Base-by-base conservation (phyloP, 2,797 vertebrate species). In the Pelochelys cantorii region DNA sequence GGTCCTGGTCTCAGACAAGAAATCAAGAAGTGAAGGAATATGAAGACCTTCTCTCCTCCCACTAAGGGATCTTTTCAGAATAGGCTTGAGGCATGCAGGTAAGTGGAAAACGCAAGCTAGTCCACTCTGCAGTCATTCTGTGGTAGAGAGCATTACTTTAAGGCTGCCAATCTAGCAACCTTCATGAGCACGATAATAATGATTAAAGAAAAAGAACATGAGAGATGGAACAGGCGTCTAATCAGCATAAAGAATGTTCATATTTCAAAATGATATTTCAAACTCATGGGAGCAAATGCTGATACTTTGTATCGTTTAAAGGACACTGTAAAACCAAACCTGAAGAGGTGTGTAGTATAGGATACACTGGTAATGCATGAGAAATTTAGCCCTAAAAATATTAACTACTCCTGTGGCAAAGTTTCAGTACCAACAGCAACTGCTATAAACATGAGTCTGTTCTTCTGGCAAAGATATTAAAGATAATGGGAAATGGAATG, bases 1-100 rank as follows among this genome's bases (percentile, higher is more conserved):
- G n/a, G n/a, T n/a, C n/a, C n/a, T n/a, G n/a, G 37, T 3, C 23
- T 11, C 53, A 85, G 65, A 75, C 79, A 34, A 74, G 62, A 37
- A 0, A 0, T 5, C 1, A 25, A 55, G 42, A 85, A n/a, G 6
- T 0, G 0, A 79, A 71, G 53, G 52, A 83, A 48, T 0, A 0
- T 4, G 85, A 62, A 0, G 0, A 5, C 0, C 6, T 79, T 79
- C 37, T 85, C 14, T 0, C 18, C 0, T 54, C 81, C 74, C 55
- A 62, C 18, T 3, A n/a, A 68, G 31, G 1, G 7, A 1, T 12
- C 3, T 59, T 74, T 68, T 60, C 60, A 78, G 87, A 65, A 57
- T 9, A 65, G 88, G 90, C 75, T 34, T 79, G 88, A 83, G 80
- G 84, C 87, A 78, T 25, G 53, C 1, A 20, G n/a, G 22, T 1